phyloP scores from a whole-genome alignment of 2,113 vertebrate genomes.

The Apeltes quadracus region DNA sequence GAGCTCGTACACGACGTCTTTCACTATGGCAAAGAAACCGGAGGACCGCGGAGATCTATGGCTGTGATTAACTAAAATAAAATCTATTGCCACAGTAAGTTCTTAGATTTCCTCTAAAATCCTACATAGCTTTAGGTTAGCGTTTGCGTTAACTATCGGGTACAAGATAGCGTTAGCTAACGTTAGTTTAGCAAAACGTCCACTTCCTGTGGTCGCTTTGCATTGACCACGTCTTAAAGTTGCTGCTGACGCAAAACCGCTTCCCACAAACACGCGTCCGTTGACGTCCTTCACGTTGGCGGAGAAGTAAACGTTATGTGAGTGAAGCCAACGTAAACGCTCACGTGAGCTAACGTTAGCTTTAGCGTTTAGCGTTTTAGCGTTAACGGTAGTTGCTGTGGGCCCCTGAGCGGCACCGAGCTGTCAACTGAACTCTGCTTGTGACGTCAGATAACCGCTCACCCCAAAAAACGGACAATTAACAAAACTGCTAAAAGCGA shows the following conservation, averaged over 20 bases:
- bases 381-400: background rate
- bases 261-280: background rate
- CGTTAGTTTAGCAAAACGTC: slow-evolving; percentile 24
- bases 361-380: background rate
- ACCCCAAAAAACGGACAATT: slow-evolving; percentile 23
- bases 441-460: background rate
- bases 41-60: slow-evolving; percentile 23
- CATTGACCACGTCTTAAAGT: no score
- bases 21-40: slow-evolving; percentile 56
- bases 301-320: background rate
- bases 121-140: slow-evolving; percentile 10
- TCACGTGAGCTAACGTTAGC: background rate
- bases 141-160: background rate
- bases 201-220: slow-evolving; percentile 57
- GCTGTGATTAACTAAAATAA: slow-evolving; percentile 22
- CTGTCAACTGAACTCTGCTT: slow-evolving; percentile 39
- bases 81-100: slow-evolving; percentile 36
- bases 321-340: accelerated
- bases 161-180: slow-evolving; percentile 7
- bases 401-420: slow-evolving; percentile 36
- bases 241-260: background rate
- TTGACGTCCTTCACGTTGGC: background rate
- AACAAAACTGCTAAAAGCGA: slow-evolving; percentile 23
- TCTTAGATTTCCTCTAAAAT: background rate
- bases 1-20: background rate